A percentile compares a stretch with the other conserved stretches of the same genome.
Conservation (phyloP, 2,888 invertebrate species). For the Emmelina monodactyla region DNA sequence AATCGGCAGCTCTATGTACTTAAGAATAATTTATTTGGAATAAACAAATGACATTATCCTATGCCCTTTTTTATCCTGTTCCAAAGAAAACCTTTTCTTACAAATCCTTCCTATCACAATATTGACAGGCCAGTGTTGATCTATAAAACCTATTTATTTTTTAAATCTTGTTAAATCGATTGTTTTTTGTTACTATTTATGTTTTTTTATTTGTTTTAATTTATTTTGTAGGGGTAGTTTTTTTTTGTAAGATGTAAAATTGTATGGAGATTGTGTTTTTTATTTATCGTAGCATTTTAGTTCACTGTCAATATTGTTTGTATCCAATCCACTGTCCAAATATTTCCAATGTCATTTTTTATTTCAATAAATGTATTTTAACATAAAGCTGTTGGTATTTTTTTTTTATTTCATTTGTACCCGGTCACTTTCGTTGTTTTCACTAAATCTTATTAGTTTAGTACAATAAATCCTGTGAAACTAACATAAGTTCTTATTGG, state of each 20-base stretch:
- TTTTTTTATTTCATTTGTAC: slow-evolving; percentile 22
- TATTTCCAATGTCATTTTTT: slow-evolving; percentile 59
- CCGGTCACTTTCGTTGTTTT: too few species aligned
- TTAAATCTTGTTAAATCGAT: slow-evolving; percentile 47
- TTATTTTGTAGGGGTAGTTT: slow-evolving; percentile 54
- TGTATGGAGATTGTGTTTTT: slow-evolving; percentile 43
- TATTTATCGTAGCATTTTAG: slow-evolving; percentile 43
- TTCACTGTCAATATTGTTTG: slow-evolving; percentile 63
- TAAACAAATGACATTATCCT: slow-evolving; percentile 54
- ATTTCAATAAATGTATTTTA: slow-evolving; percentile 64
- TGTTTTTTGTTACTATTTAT: slow-evolving; percentile 60
- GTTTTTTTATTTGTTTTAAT: slow-evolving; percentile 55
- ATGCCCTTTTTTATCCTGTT: slow-evolving; percentile 13
- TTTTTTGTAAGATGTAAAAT: slow-evolving; percentile 36
- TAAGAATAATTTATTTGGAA: slow-evolving; percentile 56
- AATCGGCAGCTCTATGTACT: slow-evolving; percentile 53
- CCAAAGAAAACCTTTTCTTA: slow-evolving; percentile 18
- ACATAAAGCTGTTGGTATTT: slow-evolving; percentile 32
- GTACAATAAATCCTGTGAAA: too few species aligned
- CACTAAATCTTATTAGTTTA: too few species aligned
- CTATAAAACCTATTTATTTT: slow-evolving; percentile 57
- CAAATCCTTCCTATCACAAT: slow-evolving; percentile 39
- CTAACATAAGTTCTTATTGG: too few species aligned
- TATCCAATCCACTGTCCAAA: slow-evolving; percentile 52
- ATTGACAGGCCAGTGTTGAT: slow-evolving; percentile 68